phyloP scores from a whole-genome alignment of 2,797 vertebrate genomes.

The Onychomys torridus region DNA sequence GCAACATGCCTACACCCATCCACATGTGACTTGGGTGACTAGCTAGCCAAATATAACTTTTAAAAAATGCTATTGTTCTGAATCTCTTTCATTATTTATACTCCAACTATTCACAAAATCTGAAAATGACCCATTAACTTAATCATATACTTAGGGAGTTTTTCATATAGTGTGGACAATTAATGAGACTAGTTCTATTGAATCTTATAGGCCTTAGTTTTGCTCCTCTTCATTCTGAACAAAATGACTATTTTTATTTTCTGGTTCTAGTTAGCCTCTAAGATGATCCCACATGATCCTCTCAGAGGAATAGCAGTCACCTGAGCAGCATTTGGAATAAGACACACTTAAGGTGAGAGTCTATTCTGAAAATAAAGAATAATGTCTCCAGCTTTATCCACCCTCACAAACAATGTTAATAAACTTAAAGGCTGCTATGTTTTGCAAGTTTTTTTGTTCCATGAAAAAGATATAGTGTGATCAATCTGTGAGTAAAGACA shows the following conservation, averaged over 20 bases:
- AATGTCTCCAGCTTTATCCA: background rate
- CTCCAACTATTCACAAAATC: background rate
- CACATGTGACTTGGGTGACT: background rate
- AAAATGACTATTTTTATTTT: background rate
- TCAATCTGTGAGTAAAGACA: background rate
- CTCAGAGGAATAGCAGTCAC: background rate
- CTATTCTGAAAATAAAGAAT: background rate
- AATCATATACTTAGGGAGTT: background rate
- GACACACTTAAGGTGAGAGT: background rate
- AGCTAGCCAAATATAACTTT: background rate
- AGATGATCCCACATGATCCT: background rate
- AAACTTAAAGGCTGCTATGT: background rate
- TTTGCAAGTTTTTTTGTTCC: background rate
- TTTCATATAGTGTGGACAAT: background rate
- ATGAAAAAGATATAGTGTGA: background rate
- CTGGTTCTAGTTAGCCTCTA: background rate
- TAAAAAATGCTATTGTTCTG: accelerated
- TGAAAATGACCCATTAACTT: background rate
- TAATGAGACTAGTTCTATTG: background rate
- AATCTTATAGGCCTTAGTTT: background rate
- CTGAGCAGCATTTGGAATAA: background rate
- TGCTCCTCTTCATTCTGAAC: background rate
- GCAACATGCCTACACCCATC: background rate
- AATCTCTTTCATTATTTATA: background rate
- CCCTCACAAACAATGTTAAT: background rate